A percentile compares a stretch with the other conserved stretches of the same genome.
Conservation (phyloP, 2,113 vertebrate genomes). For the Ophiodon elongatus region DNA sequence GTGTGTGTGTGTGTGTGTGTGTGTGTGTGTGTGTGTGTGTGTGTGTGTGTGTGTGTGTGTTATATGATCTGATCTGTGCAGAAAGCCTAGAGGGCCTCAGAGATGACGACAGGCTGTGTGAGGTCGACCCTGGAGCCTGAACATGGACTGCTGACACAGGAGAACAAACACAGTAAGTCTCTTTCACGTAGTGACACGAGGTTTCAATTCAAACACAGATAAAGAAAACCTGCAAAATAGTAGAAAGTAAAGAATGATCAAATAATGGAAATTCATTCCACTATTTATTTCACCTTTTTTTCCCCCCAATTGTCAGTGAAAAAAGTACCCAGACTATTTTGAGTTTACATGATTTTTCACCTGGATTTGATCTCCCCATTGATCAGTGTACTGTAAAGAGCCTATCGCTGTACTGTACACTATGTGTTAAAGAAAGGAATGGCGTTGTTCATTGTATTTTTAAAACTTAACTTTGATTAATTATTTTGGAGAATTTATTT, state of each 20-base stretch:
- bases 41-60: constrained; percentile 56
- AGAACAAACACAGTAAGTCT: constrained; percentile 67
- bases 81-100: constrained; percentile 38
- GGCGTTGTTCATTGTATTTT: too few relatives aligned
- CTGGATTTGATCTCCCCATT: not conserved
- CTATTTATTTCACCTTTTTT: too few relatives aligned
- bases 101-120: constrained; percentile 88
- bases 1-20: constrained; percentile 28
- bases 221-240: too few relatives aligned
- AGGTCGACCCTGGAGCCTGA: constrained; percentile 85
- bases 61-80: constrained; percentile 73
- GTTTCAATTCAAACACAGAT: not conserved
- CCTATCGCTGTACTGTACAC: too few relatives aligned
- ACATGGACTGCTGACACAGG: constrained; percentile 84
- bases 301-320: too few relatives aligned
- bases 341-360: not conserved
- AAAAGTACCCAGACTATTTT: too few relatives aligned
- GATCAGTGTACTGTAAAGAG: too few relatives aligned
- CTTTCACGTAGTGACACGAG: too few relatives aligned
- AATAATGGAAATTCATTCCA: not conserved
- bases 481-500: too few relatives aligned
- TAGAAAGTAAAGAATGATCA: not conserved
- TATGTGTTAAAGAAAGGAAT: too few relatives aligned
- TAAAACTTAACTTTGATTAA: too few relatives aligned
- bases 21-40: constrained; percentile 45